These are phyloP conservation scores for Aphaenogaster floridana DNA, from an alignment of 1,140 invertebrate species.

Conservation along the genomic window DNA sequence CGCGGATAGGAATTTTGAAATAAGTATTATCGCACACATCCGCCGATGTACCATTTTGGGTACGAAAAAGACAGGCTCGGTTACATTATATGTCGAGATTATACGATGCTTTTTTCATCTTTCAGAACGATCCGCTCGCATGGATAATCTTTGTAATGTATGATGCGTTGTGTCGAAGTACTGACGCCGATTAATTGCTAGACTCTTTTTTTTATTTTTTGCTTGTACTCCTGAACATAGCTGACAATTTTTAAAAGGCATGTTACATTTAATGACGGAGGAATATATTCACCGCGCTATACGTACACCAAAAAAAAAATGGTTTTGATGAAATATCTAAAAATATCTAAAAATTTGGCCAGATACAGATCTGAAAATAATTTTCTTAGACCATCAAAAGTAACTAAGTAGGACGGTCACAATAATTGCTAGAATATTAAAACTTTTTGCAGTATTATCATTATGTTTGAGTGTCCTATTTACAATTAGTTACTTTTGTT, in stretches of 20 bases:
- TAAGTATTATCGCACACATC: constrained; percentile 35
- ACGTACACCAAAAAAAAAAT: too few relatives aligned
- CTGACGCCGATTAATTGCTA: neutral
- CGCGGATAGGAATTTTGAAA: neutral
- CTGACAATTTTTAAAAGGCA: neutral
- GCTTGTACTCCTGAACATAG: neutral
- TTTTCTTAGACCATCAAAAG: too few relatives aligned
- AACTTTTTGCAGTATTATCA: too few relatives aligned
- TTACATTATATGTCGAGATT: neutral
- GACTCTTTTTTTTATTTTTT: neutral
- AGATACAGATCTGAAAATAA: too few relatives aligned
- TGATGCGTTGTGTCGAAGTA: neutral
- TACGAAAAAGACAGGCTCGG: neutral
- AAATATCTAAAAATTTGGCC: too few relatives aligned
- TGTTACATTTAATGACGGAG: neutral
- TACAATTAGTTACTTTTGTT: too few relatives aligned
- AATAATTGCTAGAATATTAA: too few relatives aligned
- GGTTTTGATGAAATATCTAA: too few relatives aligned
- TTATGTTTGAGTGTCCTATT: too few relatives aligned
- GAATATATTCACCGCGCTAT: neutral
- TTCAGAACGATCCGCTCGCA: neutral
- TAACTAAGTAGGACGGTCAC: too few relatives aligned
- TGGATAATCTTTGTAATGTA: neutral
- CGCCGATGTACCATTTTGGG: neutral
- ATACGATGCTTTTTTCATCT: neutral